phyloP scores from a whole-genome alignment of 2,888 invertebrate genomes.

The Campoletis raptor region DNA sequence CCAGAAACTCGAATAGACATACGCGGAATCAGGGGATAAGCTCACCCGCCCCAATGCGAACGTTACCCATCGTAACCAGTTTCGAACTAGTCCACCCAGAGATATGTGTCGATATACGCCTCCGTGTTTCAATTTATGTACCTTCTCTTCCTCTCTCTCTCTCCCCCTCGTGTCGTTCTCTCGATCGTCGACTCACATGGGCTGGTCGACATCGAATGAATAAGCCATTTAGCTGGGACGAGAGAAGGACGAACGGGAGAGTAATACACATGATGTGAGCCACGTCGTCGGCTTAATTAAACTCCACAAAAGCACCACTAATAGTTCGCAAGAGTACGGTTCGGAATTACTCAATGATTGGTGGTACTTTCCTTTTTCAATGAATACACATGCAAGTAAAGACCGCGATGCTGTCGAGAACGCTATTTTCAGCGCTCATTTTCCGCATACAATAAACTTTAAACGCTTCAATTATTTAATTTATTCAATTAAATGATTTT shows the following conservation, averaged over 20 bases:
- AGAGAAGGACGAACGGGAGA: constrained; percentile 1
- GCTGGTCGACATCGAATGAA: constrained; percentile 52
- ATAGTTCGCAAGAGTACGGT: constrained; percentile 60
- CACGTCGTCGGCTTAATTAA: constrained; percentile 62
- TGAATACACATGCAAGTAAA: not conserved
- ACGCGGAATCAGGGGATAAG: constrained; percentile 24
- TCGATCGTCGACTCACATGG: not conserved
- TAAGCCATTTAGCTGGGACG: constrained; percentile 51
- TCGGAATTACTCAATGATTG: constrained; percentile 36
- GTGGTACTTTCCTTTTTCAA: not conserved
- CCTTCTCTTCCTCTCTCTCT: not conserved
- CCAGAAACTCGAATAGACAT: constrained; percentile 39
- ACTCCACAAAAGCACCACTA: constrained; percentile 67
- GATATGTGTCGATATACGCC: constrained; percentile 63
- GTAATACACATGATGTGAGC: constrained; percentile 32
- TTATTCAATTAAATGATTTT: too few relatives aligned
- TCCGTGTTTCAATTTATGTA: constrained; percentile 47
- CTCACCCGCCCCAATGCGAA: constrained; percentile 36
- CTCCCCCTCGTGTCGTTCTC: not conserved
- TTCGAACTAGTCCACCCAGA: constrained; percentile 45
- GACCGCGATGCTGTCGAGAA: not conserved
- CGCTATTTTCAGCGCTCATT: not conserved
- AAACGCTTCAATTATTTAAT: not conserved
- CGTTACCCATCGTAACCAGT: constrained; percentile 59
- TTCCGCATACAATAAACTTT: not conserved